phyloP scores from a whole-genome alignment of 2,113 vertebrate species.

The Heliornis fulica region DNA sequence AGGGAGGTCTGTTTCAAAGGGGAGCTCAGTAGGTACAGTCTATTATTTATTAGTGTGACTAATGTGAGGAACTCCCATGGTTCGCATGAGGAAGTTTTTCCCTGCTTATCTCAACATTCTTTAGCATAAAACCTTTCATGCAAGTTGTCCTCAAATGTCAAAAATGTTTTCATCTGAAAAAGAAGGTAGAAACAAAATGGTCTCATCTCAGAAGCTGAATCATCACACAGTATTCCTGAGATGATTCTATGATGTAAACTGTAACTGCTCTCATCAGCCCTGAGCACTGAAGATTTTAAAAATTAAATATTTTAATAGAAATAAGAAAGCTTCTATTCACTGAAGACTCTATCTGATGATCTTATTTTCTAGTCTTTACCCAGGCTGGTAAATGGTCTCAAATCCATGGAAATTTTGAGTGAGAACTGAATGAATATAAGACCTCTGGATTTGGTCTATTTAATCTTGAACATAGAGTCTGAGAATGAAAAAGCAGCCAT shows the following conservation, averaged over 20 bases:
- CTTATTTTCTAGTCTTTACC: not conserved
- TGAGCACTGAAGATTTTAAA: not conserved
- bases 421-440: not conserved
- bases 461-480: not conserved
- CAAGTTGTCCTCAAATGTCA: conserved; percentile 27
- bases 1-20: conserved; percentile 35
- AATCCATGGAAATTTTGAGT: not conserved
- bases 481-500: not conserved
- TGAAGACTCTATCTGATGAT: not conserved
- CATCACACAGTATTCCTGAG: not conserved
- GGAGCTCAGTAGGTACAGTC: conserved; percentile 1
- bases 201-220: conserved; percentile 15
- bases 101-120: conserved; percentile 11
- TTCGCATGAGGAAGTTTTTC: conserved; percentile 19
- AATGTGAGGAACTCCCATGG: conserved; percentile 14
- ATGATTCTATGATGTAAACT: not conserved
- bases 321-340: not conserved
- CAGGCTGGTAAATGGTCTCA: not conserved
- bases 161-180: conserved; percentile 34
- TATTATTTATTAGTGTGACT: conserved; percentile 55
- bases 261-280: not conserved
- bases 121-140: conserved; percentile 8
- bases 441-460: not conserved
- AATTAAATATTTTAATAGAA: not conserved
- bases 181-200: not conserved